Percentiles rank a stretch among this genome's conserved stretches.
phyloP scores from a whole-genome alignment of 2,797 vertebrate genomes.

The Malacoraja senta region DNA sequence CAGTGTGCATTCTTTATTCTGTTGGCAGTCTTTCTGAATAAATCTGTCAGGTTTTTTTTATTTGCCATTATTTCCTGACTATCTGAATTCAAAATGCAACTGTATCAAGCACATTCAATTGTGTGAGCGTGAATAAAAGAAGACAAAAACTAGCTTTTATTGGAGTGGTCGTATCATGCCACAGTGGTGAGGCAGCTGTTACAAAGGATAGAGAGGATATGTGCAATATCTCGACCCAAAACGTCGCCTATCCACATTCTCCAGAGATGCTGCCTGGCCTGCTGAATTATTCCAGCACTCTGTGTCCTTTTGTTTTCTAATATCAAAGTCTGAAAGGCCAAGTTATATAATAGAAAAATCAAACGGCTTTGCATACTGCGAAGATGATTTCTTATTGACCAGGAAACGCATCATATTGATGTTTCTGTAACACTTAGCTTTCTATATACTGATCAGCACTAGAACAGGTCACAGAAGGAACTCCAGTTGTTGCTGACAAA shows the following conservation, averaged over 20 bases:
- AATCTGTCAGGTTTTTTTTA: conserved; percentile 16
- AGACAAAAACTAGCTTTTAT: not conserved
- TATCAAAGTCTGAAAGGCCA: not conserved
- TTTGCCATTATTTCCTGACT: not conserved
- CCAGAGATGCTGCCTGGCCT: too few species aligned
- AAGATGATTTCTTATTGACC: not conserved
- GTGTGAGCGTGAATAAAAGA: not conserved
- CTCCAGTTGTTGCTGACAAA: not conserved
- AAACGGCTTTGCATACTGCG: too few species aligned
- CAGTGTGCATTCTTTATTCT: not conserved
- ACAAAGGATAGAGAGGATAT: not conserved
- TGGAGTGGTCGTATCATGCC: not conserved
- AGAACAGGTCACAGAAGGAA: not conserved
- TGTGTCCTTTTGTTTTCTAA: not conserved
- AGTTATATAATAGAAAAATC: not conserved
- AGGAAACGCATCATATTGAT: not conserved
- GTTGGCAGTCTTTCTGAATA: not conserved
- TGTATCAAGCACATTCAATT: not conserved
- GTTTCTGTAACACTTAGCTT: not conserved
- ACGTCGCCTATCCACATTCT: too few species aligned
- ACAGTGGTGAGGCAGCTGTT: not conserved
- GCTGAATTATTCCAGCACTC: too few species aligned
- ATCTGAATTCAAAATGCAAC: not conserved
- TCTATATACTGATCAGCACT: not conserved
- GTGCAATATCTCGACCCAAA: too few species aligned